A percentile compares a stretch with the other conserved stretches of the same genome.
Evolutionary conservation across 2,113 vertebrate genomes (phyloP).

Genomic region (Poicephalus gulielmi): DNA sequence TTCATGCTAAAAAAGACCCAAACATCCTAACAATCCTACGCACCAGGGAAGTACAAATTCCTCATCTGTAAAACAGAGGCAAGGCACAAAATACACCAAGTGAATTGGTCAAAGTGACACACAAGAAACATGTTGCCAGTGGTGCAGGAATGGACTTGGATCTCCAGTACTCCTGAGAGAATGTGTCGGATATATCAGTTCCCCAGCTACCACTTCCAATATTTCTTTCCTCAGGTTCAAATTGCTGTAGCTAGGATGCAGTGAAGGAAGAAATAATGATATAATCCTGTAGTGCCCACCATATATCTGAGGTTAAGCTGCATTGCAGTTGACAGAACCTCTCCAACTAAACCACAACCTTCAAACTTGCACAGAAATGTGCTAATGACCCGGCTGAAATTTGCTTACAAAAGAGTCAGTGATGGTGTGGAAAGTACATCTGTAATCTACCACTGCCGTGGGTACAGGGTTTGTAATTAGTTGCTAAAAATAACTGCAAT

Average conservation of each 20-base stretch:
- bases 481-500: slow-evolving; percentile 49
- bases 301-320: not conserved
- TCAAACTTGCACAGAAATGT: not conserved
- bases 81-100: not conserved
- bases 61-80: not conserved
- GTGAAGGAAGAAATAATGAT: not conserved
- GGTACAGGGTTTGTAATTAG: not conserved
- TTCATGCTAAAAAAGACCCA: rapidly evolving
- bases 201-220: not conserved
- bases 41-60: rapidly evolving
- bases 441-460: not conserved
- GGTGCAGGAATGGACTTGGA: not conserved
- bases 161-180: not conserved
- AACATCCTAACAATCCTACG: not conserved
- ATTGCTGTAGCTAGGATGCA: not conserved
- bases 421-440: not conserved
- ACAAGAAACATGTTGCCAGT: not conserved
- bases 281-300: too few relatives aligned
- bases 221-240: not conserved
- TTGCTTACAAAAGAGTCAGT: not conserved
- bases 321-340: not conserved
- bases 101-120: not conserved
- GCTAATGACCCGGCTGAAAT: not conserved
- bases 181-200: rapidly evolving
- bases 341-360: not conserved